These are phyloP conservation scores for Zaprionus camerounensis DNA, from an alignment of 1,140 invertebrate genomes.

Conservation along the genomic window DNA sequence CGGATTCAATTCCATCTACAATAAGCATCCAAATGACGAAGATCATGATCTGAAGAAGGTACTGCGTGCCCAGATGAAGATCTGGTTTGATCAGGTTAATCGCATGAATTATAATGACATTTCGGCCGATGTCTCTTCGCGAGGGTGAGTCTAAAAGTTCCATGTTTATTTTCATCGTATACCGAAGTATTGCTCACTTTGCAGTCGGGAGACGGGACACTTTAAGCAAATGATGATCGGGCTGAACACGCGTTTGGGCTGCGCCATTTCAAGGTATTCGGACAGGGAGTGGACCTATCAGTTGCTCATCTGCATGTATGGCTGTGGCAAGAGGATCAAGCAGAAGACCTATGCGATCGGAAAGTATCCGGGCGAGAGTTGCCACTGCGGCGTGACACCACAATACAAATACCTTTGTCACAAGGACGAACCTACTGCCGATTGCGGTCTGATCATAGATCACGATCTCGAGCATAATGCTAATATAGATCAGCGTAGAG, in stretches of 20 bases:
- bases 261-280: background rate
- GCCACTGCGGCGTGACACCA: background rate
- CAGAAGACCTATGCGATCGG: background rate
- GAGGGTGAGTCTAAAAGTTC: background rate
- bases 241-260: background rate
- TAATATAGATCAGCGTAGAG: background rate
- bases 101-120: background rate
- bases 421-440: background rate
- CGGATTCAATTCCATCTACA: slow-evolving; percentile 18
- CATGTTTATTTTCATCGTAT: no score
- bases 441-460: background rate
- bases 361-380: background rate
- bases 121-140: background rate
- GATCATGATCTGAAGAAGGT: background rate
- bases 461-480: background rate
- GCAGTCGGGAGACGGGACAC: background rate
- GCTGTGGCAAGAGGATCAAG: background rate
- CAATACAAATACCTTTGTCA: background rate
- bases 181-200: background rate
- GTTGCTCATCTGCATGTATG: background rate
- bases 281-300: background rate
- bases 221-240: slow-evolving; percentile 1
- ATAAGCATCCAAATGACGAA: background rate
- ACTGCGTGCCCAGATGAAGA: slow-evolving; percentile 1
- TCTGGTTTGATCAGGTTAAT: slow-evolving; percentile 27